Base-by-base conservation (phyloP, 2,113 vertebrate species). In the Pollachius pollachius region DNA sequence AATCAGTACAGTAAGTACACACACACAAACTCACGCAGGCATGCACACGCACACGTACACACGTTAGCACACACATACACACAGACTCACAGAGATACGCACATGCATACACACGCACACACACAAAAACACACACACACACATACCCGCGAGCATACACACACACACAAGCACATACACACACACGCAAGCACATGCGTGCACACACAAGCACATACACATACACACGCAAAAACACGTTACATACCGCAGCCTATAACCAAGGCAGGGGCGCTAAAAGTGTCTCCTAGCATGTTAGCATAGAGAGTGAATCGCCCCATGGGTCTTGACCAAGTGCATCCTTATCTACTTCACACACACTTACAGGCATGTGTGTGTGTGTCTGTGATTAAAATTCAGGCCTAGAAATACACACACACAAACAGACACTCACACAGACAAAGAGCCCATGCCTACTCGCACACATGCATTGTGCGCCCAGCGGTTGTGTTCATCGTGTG, bases 1-100 rank as follows among this genome's bases (percentile, higher is more conserved):
- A 94, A 81, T 95, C 97, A 41, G 87, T 96, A 23, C 94, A 94
- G 97, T 99, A 89, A 94, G 96, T 30, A 52, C 18, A 54, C 65
- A 66, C 41, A 66, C 19, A 58, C 25, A 67, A 52, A 57, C 19
- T 25, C 18, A 21, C 34, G 13, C n/a, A 15, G 1, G 3, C 16
- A 19, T 21, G 54, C 21, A 25, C 52, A 54, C 41, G 52, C 18
- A 66, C n/a, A 66, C 52, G 27, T 18, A 66, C 65, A 66, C 41
- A 66, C 19, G 16, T 11, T 27, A 41, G 23, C 48, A 66, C 65
- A 66, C 48, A 52, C 65, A 66, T 48, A 52, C 19, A 54, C 65
- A 54, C 52, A 25, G 13, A 66, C 65, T 23, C 23, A 23, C 23
- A 23, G 23, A 23, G 2, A 2, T 2, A 23, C 18, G 13, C 64